phyloP scores from a whole-genome alignment of 2,888 invertebrate species.

The Dione juno region DNA sequence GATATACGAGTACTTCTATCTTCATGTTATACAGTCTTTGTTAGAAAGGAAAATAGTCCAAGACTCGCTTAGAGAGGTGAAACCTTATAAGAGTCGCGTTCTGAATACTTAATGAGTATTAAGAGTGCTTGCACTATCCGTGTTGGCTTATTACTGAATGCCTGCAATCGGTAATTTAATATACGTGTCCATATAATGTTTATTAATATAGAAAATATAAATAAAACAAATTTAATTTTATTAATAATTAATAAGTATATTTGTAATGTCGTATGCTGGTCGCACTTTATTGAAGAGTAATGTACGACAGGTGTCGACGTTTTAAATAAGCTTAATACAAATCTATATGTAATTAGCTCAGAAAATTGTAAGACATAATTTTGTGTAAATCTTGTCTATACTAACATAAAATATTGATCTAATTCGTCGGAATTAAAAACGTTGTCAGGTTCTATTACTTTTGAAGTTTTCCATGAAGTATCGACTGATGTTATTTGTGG shows the following conservation, averaged over 20 bases:
- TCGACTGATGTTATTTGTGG: conserved; percentile 35
- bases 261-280: background rate
- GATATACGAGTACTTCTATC: background rate
- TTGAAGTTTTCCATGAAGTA: conserved; percentile 32
- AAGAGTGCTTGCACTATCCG: conserved; percentile 40
- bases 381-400: background rate
- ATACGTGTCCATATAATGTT: background rate
- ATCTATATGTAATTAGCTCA: too few species aligned
- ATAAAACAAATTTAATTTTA: background rate
- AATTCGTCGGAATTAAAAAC: conserved; percentile 45
- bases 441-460: conserved; percentile 38
- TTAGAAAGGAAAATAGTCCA: conserved; percentile 40
- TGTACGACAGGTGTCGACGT: too few species aligned
- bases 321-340: too few species aligned
- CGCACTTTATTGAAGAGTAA: background rate
- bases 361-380: too few species aligned
- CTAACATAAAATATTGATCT: conserved; percentile 45
- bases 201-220: background rate
- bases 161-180: background rate
- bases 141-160: conserved; percentile 22
- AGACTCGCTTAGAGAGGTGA: conserved; percentile 40
- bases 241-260: background rate
- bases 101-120: conserved; percentile 46
- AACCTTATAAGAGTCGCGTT: conserved; percentile 42
- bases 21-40: conserved; percentile 17